Evolutionary conservation across 2,888 invertebrate genomes (phyloP), one percentile per base, ranked within the genome.

Genomic region (Ischnus inquisitorius): DNA sequence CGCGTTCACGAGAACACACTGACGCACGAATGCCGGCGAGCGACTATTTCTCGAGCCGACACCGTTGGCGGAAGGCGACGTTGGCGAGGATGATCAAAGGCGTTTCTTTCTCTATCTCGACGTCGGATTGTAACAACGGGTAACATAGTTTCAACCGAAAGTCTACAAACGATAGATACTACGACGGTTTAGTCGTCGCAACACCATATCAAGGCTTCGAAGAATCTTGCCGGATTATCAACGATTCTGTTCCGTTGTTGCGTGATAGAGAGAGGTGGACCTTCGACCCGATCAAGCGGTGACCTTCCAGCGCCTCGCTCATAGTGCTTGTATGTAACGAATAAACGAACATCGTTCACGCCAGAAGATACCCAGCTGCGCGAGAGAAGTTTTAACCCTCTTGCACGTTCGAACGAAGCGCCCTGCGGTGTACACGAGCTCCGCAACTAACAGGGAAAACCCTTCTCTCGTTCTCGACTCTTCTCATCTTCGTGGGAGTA

Each of bases 401-500:
- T 82, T 60, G 65, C 79, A 57, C 81, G 69, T 68, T 43, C 71
- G 75, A 46, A 48, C 67, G 60, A 65, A 81, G 81, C 84, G 75
- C 84, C 79, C 82, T 76, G 84, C 75, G 84, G 84, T 82, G 82
- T 84, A 62, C 78, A 84, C 76, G 82, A 69, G 25, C 71, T 41
- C 19, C 76, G 65, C 82, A 71, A 28, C 57, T 48, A 62, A 41
- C 51, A 77, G 79, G 71, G 69, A 79, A 79, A 19, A 2, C 14
- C 57, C 25, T 22, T 22, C 19, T 10, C 51, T 4, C 12, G 2
- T 16, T 22, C 60, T 14, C 54, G 19, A 22, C 54, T 14, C 60
- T 60, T 60, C 60, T 69, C 43, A 60, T 76, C 71, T 64, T 79
- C 84, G 84, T 84, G 84, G 84, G 84, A 84, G 84, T 84, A 84